Percentiles rank a stretch among this genome's conserved stretches.
Evolutionary conservation across 2,113 vertebrate species (phyloP).

Genomic region (Collichthys lucidus): DNA sequence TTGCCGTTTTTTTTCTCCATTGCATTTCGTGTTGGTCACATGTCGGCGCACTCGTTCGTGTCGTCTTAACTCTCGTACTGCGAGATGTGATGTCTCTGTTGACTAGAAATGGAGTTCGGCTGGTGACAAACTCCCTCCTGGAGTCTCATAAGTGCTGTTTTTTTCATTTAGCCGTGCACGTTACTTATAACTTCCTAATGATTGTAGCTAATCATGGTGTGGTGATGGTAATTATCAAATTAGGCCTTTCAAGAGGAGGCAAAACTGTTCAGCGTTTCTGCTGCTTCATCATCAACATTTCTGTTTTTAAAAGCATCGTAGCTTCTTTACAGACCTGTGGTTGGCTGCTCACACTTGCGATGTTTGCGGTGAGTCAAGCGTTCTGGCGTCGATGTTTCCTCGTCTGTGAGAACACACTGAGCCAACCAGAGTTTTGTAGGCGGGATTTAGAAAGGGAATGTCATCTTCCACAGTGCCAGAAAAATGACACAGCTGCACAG

Average conservation of each 20-base stretch:
- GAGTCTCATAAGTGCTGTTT: not conserved
- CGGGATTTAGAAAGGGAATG: not conserved
- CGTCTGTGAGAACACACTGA: not conserved
- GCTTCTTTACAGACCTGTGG: not conserved
- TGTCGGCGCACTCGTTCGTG: constrained; percentile 21
- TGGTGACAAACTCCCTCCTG: not conserved
- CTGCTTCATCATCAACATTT: not conserved
- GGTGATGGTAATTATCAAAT: not conserved
- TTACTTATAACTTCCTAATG: not conserved
- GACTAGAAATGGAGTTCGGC: not conserved
- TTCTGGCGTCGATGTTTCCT: not conserved
- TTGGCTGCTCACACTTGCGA: not conserved
- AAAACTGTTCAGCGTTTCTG: not conserved
- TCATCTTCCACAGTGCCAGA: no score
- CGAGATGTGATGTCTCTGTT: constrained; percentile 23
- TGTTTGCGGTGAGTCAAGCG: not conserved
- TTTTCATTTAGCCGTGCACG: not conserved
- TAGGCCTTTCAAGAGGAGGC: not conserved
- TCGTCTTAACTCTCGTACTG: constrained; percentile 16
- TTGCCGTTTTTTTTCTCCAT: constrained; percentile 24
- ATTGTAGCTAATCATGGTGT: not conserved
- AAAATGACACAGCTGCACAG: not conserved
- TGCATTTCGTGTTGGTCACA: constrained; percentile 34
- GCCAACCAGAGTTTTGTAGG: not conserved
- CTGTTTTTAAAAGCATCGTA: not conserved